Evolutionary conservation across 2,888 invertebrate species (phyloP).

Genomic region (Halocaridina rubra): DNA sequence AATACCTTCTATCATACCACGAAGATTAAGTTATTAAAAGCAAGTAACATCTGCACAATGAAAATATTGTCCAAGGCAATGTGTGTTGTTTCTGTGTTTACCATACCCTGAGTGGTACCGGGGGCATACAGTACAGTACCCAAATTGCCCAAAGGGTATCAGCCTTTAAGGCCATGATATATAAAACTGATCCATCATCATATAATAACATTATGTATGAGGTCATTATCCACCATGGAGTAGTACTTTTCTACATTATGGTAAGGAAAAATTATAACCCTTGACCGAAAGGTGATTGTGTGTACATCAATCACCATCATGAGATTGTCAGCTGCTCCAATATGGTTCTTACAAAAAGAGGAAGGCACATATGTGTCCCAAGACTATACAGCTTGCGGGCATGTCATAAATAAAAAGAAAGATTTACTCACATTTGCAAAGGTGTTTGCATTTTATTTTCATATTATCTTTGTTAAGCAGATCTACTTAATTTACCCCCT

Average conservation of each 20-base stretch:
- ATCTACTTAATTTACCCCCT: too few species aligned
- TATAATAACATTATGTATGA: too few species aligned
- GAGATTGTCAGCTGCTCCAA: constrained; percentile 53
- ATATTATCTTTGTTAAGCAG: too few species aligned
- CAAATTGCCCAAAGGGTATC: constrained; percentile 25
- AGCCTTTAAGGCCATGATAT: constrained; percentile 19
- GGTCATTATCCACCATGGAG: too few species aligned
- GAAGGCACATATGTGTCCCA: constrained; percentile 48
- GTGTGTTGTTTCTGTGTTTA: constrained; percentile 57
- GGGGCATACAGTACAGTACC: constrained; percentile 46
- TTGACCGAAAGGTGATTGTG: constrained; percentile 21
- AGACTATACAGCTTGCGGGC: too few species aligned
- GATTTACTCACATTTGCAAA: too few species aligned
- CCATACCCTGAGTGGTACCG: constrained; percentile 51
- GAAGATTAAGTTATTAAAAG: background rate
- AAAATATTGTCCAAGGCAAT: constrained; percentile 42
- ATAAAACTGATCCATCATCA: too few species aligned
- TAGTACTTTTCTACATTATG: too few species aligned
- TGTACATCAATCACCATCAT: constrained; percentile 29
- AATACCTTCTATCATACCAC: too few species aligned
- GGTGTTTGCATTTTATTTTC: too few species aligned
- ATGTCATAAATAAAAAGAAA: too few species aligned
- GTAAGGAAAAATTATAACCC: background rate
- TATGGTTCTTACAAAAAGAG: constrained; percentile 43
- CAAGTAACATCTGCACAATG: constrained; percentile 27